These are phyloP conservation scores for Dioctria rufipes DNA, from an alignment of 2,888 invertebrate genomes.

Conservation along the genomic window DNA sequence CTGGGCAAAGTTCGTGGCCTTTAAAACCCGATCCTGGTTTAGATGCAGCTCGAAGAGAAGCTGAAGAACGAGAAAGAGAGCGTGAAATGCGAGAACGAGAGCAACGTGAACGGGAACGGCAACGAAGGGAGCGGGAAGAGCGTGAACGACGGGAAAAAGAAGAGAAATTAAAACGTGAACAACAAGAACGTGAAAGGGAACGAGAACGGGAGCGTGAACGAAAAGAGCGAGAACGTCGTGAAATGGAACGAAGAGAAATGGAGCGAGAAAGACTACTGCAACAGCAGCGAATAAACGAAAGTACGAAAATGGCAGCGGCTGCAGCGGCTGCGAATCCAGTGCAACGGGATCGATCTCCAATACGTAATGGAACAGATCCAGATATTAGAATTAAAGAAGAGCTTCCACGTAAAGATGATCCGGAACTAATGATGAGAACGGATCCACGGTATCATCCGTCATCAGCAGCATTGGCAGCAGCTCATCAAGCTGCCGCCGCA, in stretches of 20 bases:
- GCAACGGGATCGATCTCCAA: slow-evolving; percentile 79
- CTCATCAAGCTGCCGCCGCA: slow-evolving; percentile 68
- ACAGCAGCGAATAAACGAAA: slow-evolving; percentile 73
- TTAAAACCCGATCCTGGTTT: slow-evolving; percentile 78
- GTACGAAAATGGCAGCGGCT: slow-evolving; percentile 71
- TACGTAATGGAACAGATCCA: slow-evolving; percentile 78
- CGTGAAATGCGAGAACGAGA: slow-evolving; percentile 70
- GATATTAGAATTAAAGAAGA: slow-evolving; percentile 77
- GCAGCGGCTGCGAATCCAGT: slow-evolving; percentile 65
- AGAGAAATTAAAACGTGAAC: slow-evolving; percentile 73
- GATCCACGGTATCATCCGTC: slow-evolving; percentile 75
- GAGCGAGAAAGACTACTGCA: slow-evolving; percentile 77
- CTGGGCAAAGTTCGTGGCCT: slow-evolving; percentile 75
- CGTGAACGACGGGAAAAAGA: slow-evolving; percentile 71
- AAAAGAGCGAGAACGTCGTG: slow-evolving; percentile 75
- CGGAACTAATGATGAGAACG: slow-evolving; percentile 72
- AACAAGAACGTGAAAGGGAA: slow-evolving; percentile 75
- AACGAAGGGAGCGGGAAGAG: slow-evolving; percentile 70
- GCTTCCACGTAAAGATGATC: slow-evolving; percentile 73
- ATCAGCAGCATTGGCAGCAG: slow-evolving; percentile 66
- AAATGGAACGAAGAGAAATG: slow-evolving; percentile 75
- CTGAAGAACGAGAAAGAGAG: slow-evolving; percentile 72
- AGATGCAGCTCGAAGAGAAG: slow-evolving; percentile 75
- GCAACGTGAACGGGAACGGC: slow-evolving; percentile 70
- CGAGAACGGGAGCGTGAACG: slow-evolving; percentile 75